Conservation (phyloP, 2,888 invertebrate genomes). For the Gymnosoma rotundatum region DNA sequence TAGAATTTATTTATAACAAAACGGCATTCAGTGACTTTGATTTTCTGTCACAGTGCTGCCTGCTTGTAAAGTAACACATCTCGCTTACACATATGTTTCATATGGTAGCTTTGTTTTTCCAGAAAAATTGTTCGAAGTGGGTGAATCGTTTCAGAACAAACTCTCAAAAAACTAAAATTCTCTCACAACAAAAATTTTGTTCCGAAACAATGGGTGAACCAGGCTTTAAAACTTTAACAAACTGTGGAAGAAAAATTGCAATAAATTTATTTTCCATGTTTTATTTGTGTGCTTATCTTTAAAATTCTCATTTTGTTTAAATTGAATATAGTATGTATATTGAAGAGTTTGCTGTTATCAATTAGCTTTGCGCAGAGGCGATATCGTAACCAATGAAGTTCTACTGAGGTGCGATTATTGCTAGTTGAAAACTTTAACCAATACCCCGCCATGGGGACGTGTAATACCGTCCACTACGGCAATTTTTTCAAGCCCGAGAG, state of each 20-base stretch:
- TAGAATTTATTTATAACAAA: no score
- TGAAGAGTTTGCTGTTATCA: rapidly evolving
- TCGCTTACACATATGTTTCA: no score
- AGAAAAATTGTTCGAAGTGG: no score
- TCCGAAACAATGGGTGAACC: no score
- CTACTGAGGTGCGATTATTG: slow-evolving; percentile 95
- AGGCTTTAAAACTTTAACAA: background rate
- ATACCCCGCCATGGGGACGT: slow-evolving; percentile 94
- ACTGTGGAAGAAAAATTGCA: no score
- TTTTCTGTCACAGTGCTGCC: no score
- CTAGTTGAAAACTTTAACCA: slow-evolving; percentile 97
- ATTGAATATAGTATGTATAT: slow-evolving; percentile 14
- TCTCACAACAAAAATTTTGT: no score
- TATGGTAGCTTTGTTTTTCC: no score
- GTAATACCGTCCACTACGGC: slow-evolving; percentile 93
- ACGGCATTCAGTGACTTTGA: no score
- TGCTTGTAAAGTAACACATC: no score
- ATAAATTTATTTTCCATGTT: background rate
- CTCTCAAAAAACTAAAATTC: no score
- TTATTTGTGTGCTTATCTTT: background rate
- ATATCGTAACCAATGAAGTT: slow-evolving; percentile 96
- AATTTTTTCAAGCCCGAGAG: slow-evolving; percentile 90
- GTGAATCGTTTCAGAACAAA: no score
- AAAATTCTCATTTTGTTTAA: slow-evolving; percentile 75
- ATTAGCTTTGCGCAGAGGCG: slow-evolving; percentile 94